Evolutionary conservation across 1,140 invertebrate species (phyloP).

Genomic region (Cotesia vestalis): DNA sequence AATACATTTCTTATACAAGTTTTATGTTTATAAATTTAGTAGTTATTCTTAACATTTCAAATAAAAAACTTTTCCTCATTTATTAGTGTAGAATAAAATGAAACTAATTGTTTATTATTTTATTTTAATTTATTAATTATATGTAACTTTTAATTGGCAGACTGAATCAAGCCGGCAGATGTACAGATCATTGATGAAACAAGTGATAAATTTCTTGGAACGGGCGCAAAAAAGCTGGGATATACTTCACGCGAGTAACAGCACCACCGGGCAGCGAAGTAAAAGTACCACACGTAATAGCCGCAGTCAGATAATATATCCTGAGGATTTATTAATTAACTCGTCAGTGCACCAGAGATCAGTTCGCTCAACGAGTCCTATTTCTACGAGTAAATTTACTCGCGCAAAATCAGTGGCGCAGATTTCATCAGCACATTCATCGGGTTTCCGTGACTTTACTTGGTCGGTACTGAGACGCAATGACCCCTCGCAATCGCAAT

Average conservation of each 20-base stretch:
- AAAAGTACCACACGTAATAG: constrained; percentile 53
- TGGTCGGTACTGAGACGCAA: constrained; percentile 61
- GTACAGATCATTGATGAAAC: constrained; percentile 81
- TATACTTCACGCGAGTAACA: constrained; percentile 56
- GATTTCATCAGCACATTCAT: constrained; percentile 47
- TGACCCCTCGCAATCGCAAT: constrained; percentile 41
- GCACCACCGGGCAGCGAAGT: constrained; percentile 45
- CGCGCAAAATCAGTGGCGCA: constrained; percentile 62
- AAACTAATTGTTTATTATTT: neutral
- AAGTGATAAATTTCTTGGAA: constrained; percentile 79
- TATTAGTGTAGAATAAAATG: too few relatives aligned
- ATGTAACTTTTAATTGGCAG: constrained; percentile 62
- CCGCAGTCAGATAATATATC: constrained; percentile 64
- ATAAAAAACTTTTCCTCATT: too few relatives aligned
- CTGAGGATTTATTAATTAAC: constrained; percentile 39
- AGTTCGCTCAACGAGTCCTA: constrained; percentile 17
- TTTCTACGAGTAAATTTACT: constrained; percentile 50
- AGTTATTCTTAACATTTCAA: too few relatives aligned
- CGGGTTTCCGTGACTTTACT: constrained; percentile 53
- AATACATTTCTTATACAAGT: too few relatives aligned
- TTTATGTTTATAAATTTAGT: too few relatives aligned
- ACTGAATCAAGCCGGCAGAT: constrained; percentile 80
- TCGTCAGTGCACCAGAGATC: constrained; percentile 34
- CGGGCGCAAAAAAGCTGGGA: constrained; percentile 75
- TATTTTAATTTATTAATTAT: constrained; percentile 15